Evolutionary conservation across 2,797 vertebrate genomes (phyloP), one percentile per base, ranked within the genome.

Genomic region (Enteromius argenteus): DNA sequence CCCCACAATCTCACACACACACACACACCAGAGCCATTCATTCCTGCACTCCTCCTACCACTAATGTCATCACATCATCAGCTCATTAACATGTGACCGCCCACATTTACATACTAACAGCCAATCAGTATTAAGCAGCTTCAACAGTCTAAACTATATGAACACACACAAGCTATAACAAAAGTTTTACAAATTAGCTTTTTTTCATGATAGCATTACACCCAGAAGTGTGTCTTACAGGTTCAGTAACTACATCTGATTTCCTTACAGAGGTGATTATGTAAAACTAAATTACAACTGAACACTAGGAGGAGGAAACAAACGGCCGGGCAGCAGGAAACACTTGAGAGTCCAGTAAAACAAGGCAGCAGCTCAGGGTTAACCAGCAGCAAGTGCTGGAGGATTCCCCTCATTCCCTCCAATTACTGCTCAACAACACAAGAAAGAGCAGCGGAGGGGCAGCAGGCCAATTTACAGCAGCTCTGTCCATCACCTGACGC

Each of bases 401-500:
- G 66, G 86, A 88, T 89, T 30, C 39, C 89, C 1, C 84, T 80
- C 83, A 1, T 83, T 90, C 91, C 90, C 89, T 76, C 60, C 77
- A 66, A 79, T 79, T 49, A 64, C 58, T 27, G 80, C 72, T 67
- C n/a, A 49, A 42, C 58, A 51, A 73, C 53, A 46, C 23, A 37
- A 51, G 69, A 82, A 69, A 74, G 27, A 66, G 30, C 17, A 32
- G 27, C n/a, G 14, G 81, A 83, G 80, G 53, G 46, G 69, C 37
- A 3, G 69, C 68, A 30, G 56, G 69, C 74, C 51, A 60, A 76
- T 76, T 76, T 76, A 60, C 53, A 39, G 35, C 74, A 60, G 35
- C 19, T 23, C 53, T 60, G 74, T 79, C 60, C 17, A 64, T 35
- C 77, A 35, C 39, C 27, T 32, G 11, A 17, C 1, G 3, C 15